Percentiles rank a stretch among this genome's conserved stretches.
These are phyloP conservation scores for Cottoperca gobio DNA, from an alignment of 2,797 vertebrate species.

Conservation along the genomic window DNA sequence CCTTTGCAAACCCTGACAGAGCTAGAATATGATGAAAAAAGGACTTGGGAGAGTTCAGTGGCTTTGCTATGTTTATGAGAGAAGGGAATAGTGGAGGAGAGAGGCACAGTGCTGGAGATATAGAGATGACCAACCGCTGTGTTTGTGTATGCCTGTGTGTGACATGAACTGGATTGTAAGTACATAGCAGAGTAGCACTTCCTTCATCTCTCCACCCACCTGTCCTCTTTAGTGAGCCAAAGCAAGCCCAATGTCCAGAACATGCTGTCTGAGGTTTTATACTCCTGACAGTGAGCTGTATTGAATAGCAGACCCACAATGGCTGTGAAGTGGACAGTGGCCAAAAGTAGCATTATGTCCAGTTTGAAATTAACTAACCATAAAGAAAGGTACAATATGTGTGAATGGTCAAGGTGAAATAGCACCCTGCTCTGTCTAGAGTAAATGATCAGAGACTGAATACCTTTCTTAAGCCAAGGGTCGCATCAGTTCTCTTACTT, in stretches of 20 bases:
- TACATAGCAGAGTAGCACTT: not conserved
- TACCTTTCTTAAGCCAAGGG: conserved; percentile 32
- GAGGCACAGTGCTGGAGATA: conserved; percentile 42
- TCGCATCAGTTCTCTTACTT: conserved; percentile 26
- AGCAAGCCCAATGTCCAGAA: conserved; percentile 11
- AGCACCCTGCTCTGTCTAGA: conserved; percentile 1
- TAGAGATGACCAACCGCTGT: conserved; percentile 44
- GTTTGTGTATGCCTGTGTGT: conserved; percentile 21
- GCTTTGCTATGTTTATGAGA: conserved; percentile 63
- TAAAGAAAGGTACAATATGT: not conserved
- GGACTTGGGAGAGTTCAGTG: conserved; percentile 63
- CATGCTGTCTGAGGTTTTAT: conserved; percentile 9
- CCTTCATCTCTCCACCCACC: conserved; percentile 9
- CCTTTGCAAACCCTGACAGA: conserved; percentile 75
- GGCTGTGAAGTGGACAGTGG: not conserved
- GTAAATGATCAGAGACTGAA: conserved; percentile 21
- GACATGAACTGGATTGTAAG: conserved; percentile 40
- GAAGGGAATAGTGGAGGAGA: conserved; percentile 29
- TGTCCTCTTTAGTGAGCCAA: conserved; percentile 1
- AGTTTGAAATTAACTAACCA: conserved; percentile 31
- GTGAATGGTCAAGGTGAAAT: not conserved
- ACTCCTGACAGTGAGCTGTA: not conserved
- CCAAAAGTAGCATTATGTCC: conserved; percentile 8
- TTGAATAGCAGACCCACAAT: conserved; percentile 5
- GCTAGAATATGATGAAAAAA: conserved; percentile 75